Base-by-base conservation (phyloP, 2,113 vertebrate genomes). In the Chloroceryle aenea region DNA sequence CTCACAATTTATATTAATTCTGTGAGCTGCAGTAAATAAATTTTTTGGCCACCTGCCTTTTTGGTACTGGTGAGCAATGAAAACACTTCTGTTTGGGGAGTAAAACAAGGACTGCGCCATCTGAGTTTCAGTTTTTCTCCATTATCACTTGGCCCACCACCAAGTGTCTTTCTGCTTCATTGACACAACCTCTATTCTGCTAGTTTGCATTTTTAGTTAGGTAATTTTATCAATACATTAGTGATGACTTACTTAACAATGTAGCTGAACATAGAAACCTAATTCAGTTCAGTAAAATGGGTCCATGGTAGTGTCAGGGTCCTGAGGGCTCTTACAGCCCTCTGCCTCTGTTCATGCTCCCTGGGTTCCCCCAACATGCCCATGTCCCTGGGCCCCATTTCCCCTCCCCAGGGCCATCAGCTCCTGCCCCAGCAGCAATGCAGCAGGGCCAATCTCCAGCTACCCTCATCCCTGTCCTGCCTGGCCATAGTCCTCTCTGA, bases 341-440 rank as follows among this genome's bases (percentile, higher is more conserved):
- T 83, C 6, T 45, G 30, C 9, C 9, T 4, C 22, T 64, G 26
- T 12, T 10, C 10, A 18, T 0, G 1, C 3, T 6, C 3, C 5
- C 3, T 4, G 4, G 6, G 5, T 4, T n/a, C 0, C 6, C 12
- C 2, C 5, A 2, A 19, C 4, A 7, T 23, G 4, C 12, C 47
- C 30, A 27, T 0, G 2, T 4, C 19, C 32, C 22, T 56, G 29
- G 7, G 42, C 10, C 2, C 7, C 15, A n/a, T 63, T 14, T 45
- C 27, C 79, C 5, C 2, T 8, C 3, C 1, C 14, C 1, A 3
- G 32, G 5, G 5, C 9, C 7, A 4, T 50, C 43, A 85, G 36
- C 3, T 10, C 3, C 22, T 61, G 8, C 8, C 19, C 15, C 7
- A 27, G 2, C 1, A 7, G 16, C 1, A 4, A 13, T 1, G 1